Evolutionary conservation across 1,140 invertebrate genomes (phyloP).

Genomic region (Heliconius eleuchia): DNA sequence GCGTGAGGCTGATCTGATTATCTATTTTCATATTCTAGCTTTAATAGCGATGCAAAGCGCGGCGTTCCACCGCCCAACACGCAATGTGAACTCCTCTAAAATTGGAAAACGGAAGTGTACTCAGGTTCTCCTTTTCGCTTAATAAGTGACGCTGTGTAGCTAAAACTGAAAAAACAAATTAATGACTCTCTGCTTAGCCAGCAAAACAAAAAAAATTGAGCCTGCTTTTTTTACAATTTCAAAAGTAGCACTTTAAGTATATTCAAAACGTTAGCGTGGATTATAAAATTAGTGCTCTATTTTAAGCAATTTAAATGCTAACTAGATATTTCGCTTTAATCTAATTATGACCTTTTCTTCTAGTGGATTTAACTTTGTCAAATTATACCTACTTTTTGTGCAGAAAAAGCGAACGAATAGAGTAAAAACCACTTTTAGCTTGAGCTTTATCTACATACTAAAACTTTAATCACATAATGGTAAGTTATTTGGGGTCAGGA

Average conservation of each 20-base stretch:
- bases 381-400: neutral
- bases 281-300: constrained; percentile 4
- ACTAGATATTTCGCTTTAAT: constrained; percentile 2
- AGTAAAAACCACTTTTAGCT: neutral
- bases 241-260: neutral
- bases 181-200: too few relatives aligned
- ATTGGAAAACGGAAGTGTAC: too few relatives aligned
- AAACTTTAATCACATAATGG: constrained; percentile 1
- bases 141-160: too few relatives aligned
- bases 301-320: neutral
- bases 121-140: too few relatives aligned
- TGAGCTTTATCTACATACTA: neutral
- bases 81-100: too few relatives aligned
- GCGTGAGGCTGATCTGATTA: too few relatives aligned
- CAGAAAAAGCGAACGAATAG: neutral
- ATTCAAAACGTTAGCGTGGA: neutral
- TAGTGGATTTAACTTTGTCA: constrained; percentile 6
- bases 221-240: neutral
- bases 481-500: neutral
- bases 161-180: too few relatives aligned
- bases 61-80: too few relatives aligned
- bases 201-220: too few relatives aligned
- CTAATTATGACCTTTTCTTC: neutral
- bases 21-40: too few relatives aligned
- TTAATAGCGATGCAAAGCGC: too few relatives aligned